Evolutionary conservation across 2,113 vertebrate genomes (phyloP).

Genomic region (Hymenochirus boettgeri): DNA sequence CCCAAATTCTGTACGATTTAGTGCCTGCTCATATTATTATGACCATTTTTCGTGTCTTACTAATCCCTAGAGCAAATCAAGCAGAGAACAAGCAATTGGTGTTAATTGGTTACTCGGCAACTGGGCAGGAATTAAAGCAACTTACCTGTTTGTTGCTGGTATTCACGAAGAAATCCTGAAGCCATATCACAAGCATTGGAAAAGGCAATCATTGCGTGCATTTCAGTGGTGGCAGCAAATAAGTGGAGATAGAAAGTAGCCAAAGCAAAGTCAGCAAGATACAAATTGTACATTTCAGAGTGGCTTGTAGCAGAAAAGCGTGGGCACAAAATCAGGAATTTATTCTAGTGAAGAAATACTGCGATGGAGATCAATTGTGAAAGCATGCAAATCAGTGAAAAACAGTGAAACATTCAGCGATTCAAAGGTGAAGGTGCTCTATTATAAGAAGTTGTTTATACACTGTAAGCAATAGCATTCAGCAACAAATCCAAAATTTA

Average conservation of each 20-base stretch:
- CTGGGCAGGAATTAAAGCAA: constrained; percentile 41
- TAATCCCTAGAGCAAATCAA: too few species aligned
- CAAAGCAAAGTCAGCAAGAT: constrained; percentile 47
- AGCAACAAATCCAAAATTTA: too few species aligned
- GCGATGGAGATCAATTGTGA: constrained; percentile 5
- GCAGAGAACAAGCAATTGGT: too few species aligned
- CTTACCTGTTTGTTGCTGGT: constrained; percentile 98
- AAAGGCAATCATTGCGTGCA: constrained; percentile 78
- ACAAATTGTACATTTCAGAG: constrained; percentile 2
- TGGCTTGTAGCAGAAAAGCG: constrained; percentile 15
- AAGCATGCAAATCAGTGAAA: constrained; percentile 4
- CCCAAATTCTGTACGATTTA: too few species aligned
- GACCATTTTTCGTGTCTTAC: too few species aligned
- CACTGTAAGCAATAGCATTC: too few species aligned
- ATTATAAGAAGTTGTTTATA: too few species aligned
- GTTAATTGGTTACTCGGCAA: too few species aligned
- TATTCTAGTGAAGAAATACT: not conserved
- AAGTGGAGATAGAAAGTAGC: constrained; percentile 43
- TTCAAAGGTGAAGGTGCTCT: too few species aligned
- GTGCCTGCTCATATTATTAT: too few species aligned
- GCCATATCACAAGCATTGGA: constrained; percentile 93
- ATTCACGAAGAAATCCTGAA: constrained; percentile 98
- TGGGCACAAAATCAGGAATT: not conserved
- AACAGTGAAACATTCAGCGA: not conserved
- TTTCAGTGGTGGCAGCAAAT: constrained; percentile 77